Percentiles rank a stretch among this genome's conserved stretches.
Conservation (phyloP, 1,140 invertebrate species). For the Aphidius ervi region DNA sequence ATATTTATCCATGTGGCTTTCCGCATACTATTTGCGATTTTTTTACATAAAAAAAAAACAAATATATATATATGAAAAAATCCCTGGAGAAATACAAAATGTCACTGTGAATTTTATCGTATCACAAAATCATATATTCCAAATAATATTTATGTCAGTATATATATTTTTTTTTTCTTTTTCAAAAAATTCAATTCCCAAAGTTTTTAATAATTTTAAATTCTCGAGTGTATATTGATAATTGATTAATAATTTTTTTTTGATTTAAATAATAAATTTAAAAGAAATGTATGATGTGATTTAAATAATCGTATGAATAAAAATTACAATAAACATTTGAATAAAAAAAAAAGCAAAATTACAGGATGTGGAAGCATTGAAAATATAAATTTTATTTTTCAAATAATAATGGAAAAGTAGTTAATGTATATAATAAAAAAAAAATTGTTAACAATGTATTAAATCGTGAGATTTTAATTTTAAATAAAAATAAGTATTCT, state of each 20-base stretch:
- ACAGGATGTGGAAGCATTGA: not conserved
- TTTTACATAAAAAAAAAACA: slow-evolving; percentile 19
- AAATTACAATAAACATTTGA: slow-evolving; percentile 3
- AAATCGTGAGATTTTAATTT: slow-evolving; percentile 13
- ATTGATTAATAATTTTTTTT: not conserved
- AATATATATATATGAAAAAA: not conserved
- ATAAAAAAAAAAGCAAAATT: slow-evolving; percentile 6
- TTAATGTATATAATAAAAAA: not conserved
- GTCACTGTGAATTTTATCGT: slow-evolving; percentile 32
- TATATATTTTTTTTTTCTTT: no score
- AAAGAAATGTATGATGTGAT: not conserved
- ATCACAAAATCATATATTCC: not conserved
- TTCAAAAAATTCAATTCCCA: slow-evolving; percentile 1
- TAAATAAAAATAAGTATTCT: not conserved
- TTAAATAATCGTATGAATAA: not conserved
- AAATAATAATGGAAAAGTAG: slow-evolving; percentile 11
- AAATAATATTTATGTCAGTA: no score
- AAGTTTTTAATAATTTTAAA: not conserved
- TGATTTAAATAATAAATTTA: not conserved
- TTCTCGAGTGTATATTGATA: not conserved
- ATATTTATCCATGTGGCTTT: slow-evolving; percentile 23
- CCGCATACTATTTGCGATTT: slow-evolving; percentile 47
- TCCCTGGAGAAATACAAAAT: slow-evolving; percentile 45
- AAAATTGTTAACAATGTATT: not conserved
- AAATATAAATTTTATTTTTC: not conserved